Conservation (phyloP, 2,888 invertebrate genomes). For the Drosophila demipolita region DNA sequence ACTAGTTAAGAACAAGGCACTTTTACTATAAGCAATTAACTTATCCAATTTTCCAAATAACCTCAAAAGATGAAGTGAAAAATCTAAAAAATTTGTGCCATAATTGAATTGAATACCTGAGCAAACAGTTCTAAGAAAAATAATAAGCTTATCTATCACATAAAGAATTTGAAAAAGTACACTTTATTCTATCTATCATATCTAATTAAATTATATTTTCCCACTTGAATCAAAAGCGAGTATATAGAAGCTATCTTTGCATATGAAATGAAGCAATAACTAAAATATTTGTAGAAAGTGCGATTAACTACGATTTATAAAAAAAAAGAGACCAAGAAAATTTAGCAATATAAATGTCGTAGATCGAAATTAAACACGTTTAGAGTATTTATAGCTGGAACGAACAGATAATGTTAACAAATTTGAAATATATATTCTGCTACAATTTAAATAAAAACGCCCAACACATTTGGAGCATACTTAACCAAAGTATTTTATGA, state of each 20-base stretch:
- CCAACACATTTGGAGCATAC: constrained; percentile 39
- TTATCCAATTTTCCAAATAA: neutral
- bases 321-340: constrained; percentile 38
- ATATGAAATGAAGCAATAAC: constrained; percentile 8
- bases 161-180: constrained; percentile 9
- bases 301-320: constrained; percentile 5
- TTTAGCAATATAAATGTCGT: constrained; percentile 8
- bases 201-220: constrained; percentile 28
- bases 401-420: constrained; percentile 46
- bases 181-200: constrained; percentile 26
- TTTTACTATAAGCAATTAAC: constrained; percentile 2
- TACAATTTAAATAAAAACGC: constrained; percentile 65
- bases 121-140: constrained; percentile 28
- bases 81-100: constrained; percentile 45
- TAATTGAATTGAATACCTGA: constrained; percentile 59
- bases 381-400: constrained; percentile 46
- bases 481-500: constrained; percentile 27
- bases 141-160: neutral
- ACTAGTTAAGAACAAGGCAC: constrained; percentile 32
- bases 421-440: constrained; percentile 71
- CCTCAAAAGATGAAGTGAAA: constrained; percentile 9
- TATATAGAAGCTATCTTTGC: neutral
- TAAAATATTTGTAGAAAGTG: constrained; percentile 20
- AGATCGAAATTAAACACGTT: constrained; percentile 21
- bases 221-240: neutral